Base-by-base conservation (phyloP, 2,113 vertebrate species). In the Calidris pugnax region DNA sequence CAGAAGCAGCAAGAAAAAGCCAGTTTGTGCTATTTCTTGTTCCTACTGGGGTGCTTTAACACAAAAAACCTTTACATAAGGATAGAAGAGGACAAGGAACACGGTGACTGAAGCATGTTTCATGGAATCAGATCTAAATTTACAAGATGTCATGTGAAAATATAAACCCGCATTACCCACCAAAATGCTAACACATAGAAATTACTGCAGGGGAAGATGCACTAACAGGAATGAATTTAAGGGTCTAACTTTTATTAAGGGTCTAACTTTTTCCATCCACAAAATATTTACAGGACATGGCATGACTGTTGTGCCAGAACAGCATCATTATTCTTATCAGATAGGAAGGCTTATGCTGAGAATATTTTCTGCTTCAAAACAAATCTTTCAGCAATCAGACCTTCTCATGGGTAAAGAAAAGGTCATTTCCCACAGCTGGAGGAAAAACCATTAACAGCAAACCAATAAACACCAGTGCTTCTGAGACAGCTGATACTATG, bases 301-400 rank as follows among this genome's bases (percentile, higher is more conserved):
- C 26, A 74, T 53, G 32, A 90, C 5, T 8, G 1, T 37, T 73
- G 26, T 56, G 27, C 53, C 48, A 90, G 75, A 93, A 94, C 18
- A 83, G 39, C 78, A 94, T 85, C 57, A 69, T 79, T 73, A 88
- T 84, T 86, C 90, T 89, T 48, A 92, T n/a, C 89, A 95, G 72
- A 84, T 4, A 88, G 79, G 53, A 96, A 76, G 18, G 57, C 51
- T 87, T 87, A 72, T 5, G 53, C 35, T 48, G 74, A 60, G 56
- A 94, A 39, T 71, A 87, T 67, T 68, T 95, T 64, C 84, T 82
- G 39, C 62, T 91, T 95, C 81, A 95, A 76, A 95, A 95, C 45
- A 93, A 91, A 91, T 89, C 81, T 84, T 85, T 43, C 66, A 69
- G 48, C 47, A 92, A 87, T 93, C 77, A 91, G 56, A 89, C 48